Evolutionary conservation across 2,888 invertebrate species (phyloP), one percentile per base, ranked within the genome.

Genomic region (Brachylomia viminalis): DNA sequence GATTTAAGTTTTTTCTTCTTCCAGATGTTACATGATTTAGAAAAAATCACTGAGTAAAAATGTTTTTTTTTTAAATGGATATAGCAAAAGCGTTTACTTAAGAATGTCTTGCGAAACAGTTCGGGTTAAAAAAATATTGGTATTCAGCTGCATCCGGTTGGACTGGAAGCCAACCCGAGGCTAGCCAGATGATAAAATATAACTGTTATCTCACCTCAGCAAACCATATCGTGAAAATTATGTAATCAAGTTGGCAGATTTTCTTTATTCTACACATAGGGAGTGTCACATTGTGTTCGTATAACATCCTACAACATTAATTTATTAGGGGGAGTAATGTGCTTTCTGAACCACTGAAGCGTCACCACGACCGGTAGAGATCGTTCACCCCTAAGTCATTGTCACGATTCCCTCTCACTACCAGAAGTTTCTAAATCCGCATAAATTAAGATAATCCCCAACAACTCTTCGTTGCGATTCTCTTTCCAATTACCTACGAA

Each of bases 401-500:
- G 45, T 59, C 47, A 49, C 11, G 54, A 42, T 15, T 10, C 33
- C 33, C 42, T 49, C 20, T 82, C 76, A 77, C 64, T 58, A 65
- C 58, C 38, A 77, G 52, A 77, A 77, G 15, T 33, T 65, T 52
- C 58, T 30, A 45, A 59, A 83, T n/a, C 52, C 78, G 30, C 38
- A 67, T 79, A 58, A 82, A 68, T 81, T 75, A 85, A 42, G 20
- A 59, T 70, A 82, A 75, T 59, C 20, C 84, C 38, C 15, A 80
- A 65, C 77, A 68, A 62, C 58, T 76, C 52, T 67, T 81, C 82
- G 81, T 56, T 45, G 67, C 61, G 52, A 23, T 82, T 86, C 71
- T 64, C 52, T 82, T 82, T 86, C 65, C 78, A 83, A 82, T 82
- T 82, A 86, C 72, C 77, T 54, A 42, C 61, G 59, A 62, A 83